Evolutionary conservation across 92 coral and sea anemone species (phyloP).

Genomic region (Anthopleura xanthogrammica): DNA sequence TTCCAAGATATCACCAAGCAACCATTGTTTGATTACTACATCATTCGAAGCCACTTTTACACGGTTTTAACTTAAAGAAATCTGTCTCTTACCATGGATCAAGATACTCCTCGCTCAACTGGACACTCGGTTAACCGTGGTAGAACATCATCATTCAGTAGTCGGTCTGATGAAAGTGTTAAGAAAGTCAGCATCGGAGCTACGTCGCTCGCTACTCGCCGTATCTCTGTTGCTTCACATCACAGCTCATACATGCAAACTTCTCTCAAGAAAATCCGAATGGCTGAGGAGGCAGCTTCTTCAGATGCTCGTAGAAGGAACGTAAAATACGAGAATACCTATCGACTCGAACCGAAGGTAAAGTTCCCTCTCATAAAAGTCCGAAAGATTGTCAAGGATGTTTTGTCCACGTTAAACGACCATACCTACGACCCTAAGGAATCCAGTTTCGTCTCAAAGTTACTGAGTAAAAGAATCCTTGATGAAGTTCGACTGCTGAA

Average conservation of each 20-base stretch:
- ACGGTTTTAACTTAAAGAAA: not conserved
- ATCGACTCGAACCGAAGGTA: slow-evolving; percentile 77
- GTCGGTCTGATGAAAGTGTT: slow-evolving; percentile 40
- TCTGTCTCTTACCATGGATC: not conserved
- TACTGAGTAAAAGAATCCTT: slow-evolving; percentile 70
- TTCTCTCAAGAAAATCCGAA: not conserved
- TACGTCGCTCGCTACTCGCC: slow-evolving; percentile 11
- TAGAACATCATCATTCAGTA: slow-evolving; percentile 29
- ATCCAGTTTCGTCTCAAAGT: slow-evolving; percentile 64
- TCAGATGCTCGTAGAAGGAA: slow-evolving; percentile 25
- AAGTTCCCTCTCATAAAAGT: slow-evolving; percentile 66
- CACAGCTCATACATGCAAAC: slow-evolving; percentile 9
- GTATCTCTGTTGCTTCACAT: slow-evolving; percentile 29
- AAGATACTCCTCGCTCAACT: slow-evolving; percentile 20
- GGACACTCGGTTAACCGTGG: slow-evolving; percentile 11
- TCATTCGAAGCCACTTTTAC: not conserved
- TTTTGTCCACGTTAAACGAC: slow-evolving; percentile 40
- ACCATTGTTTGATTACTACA: not conserved
- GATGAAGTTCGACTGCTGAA: slow-evolving; percentile 67
- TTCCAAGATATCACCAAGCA: not conserved
- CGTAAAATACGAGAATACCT: slow-evolving; percentile 73
- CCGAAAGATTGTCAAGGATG: slow-evolving; percentile 55
- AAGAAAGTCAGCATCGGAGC: slow-evolving; percentile 29
- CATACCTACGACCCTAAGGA: slow-evolving; percentile 45
- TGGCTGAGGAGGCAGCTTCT: slow-evolving; percentile 13